These are phyloP conservation scores for Momotus momota DNA, from an alignment of 2,797 vertebrate genomes.

Conservation along the genomic window DNA sequence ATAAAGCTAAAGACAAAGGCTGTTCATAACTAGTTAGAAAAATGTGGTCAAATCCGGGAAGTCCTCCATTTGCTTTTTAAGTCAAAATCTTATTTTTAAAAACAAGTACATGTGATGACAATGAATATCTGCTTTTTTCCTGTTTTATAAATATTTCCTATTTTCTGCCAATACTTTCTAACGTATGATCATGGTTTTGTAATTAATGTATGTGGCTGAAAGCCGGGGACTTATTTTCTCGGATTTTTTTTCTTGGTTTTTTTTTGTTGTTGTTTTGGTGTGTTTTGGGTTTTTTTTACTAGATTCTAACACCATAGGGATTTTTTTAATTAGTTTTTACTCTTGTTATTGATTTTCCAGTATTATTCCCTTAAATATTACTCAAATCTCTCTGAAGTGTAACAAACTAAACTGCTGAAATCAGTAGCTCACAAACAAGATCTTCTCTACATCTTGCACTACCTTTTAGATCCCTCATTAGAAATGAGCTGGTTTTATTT, in stretches of 20 bases:
- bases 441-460: background rate
- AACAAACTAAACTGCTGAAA: background rate
- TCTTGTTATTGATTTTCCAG: background rate
- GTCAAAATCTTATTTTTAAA: background rate
- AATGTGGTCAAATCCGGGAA: background rate
- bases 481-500: background rate
- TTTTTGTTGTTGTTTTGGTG: background rate
- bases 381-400: background rate
- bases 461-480: background rate
- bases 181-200: background rate
- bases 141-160: background rate
- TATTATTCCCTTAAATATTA: background rate
- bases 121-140: background rate
- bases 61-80: background rate
- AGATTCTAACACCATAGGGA: background rate
- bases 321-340: background rate
- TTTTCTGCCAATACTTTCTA: background rate
- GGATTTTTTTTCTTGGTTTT: fast-evolving
- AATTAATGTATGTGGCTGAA: background rate
- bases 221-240: background rate
- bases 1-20: background rate
- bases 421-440: background rate
- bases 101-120: background rate
- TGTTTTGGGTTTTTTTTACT: fast-evolving
- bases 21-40: background rate